Evolutionary conservation across 2,888 invertebrate species (phyloP).

Genomic region (Julus scanicus): DNA sequence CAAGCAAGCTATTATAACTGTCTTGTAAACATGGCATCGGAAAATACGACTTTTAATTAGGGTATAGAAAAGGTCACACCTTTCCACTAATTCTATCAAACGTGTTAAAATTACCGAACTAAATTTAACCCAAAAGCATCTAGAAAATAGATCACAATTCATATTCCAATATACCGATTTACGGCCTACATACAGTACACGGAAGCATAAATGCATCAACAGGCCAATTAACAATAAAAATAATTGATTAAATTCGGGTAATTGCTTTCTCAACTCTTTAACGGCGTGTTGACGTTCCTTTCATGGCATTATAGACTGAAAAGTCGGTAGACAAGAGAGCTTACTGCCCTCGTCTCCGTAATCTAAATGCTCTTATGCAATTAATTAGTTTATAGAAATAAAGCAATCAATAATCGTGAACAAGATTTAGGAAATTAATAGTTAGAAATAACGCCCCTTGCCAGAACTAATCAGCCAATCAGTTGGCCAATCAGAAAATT

Average conservation of each 20-base stretch:
- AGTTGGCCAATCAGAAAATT: not conserved
- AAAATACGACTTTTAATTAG: conserved; percentile 47
- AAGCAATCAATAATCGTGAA: not conserved
- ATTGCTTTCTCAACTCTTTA: not conserved
- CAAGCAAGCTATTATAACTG: conserved; percentile 20
- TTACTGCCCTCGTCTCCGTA: not conserved
- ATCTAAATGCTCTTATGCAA: not conserved
- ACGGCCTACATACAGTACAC: not conserved
- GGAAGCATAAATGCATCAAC: not conserved
- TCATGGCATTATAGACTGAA: not conserved
- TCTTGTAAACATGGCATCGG: conserved; percentile 41
- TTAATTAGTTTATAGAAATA: conserved; percentile 2
- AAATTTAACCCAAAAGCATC: not conserved
- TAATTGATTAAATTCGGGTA: not conserved
- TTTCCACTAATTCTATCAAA: not conserved
- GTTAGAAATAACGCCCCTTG: not conserved
- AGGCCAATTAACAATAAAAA: not conserved
- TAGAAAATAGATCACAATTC: not conserved
- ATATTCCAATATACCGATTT: not conserved
- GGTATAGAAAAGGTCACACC: not conserved
- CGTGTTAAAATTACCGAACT: not conserved
- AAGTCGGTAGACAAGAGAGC: not conserved
- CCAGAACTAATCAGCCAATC: too few relatives aligned
- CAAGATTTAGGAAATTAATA: not conserved
- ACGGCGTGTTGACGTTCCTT: not conserved